phyloP scores from a whole-genome alignment of 2,888 invertebrate species.

The Epinotia bilunana region DNA sequence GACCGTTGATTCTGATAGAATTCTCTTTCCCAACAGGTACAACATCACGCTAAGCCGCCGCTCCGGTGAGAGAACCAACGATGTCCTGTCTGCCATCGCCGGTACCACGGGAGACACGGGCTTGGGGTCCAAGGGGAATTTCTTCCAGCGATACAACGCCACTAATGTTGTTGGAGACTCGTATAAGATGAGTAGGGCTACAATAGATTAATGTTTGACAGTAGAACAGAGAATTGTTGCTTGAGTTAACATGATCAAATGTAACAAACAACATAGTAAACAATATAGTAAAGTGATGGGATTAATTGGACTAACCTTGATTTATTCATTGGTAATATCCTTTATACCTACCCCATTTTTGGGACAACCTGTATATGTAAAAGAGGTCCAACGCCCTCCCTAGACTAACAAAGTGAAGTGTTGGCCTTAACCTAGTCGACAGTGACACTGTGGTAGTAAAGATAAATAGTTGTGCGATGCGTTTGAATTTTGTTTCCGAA shows the following conservation, averaged over 20 bases:
- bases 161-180: slow-evolving; percentile 74
- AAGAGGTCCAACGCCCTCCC: not conserved
- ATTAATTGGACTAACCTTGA: not conserved
- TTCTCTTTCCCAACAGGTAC: slow-evolving; percentile 58
- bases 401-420: slow-evolving; percentile 12
- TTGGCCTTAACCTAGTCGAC: not conserved
- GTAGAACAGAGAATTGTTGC: not conserved
- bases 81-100: slow-evolving; percentile 73
- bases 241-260: not conserved
- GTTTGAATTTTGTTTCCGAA: too few relatives aligned
- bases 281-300: not conserved
- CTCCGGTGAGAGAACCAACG: slow-evolving; percentile 69
- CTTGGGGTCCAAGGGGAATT: slow-evolving; percentile 66
- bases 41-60: slow-evolving; percentile 71
- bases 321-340: too few relatives aligned
- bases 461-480: too few relatives aligned
- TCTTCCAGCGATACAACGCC: slow-evolving; percentile 67
- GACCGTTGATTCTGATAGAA: not conserved
- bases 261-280: too few relatives aligned
- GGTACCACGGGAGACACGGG: slow-evolving; percentile 71
- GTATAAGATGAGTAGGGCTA: slow-evolving; percentile 69
- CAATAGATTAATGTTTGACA: slow-evolving; percentile 63
- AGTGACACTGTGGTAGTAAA: too few relatives aligned
- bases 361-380: too few relatives aligned
- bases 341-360: too few relatives aligned